These are phyloP conservation scores for Pocillopora meandrina DNA, from an alignment of 92 coral and sea anemone genomes.

Conservation along the genomic window DNA sequence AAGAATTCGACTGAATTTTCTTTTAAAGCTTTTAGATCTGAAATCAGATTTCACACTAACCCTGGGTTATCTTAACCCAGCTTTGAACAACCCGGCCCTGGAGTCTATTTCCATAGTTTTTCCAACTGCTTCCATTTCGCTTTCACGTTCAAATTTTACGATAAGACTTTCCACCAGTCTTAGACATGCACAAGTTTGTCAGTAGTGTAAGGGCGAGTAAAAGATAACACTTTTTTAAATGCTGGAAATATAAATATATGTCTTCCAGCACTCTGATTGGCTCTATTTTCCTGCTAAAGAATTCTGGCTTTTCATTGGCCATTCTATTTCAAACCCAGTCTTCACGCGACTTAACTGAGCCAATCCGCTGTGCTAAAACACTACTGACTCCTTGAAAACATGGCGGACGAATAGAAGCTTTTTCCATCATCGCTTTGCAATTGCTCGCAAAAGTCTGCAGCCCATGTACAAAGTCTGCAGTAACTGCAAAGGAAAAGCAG, in stretches of 20 bases:
- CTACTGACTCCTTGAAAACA: not conserved
- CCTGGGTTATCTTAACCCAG: no score
- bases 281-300: conserved; percentile 30
- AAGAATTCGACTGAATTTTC: no score
- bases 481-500: conserved; percentile 30
- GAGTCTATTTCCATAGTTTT: conserved; percentile 3
- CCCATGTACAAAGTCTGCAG: conserved; percentile 26
- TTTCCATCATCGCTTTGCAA: conserved; percentile 18
- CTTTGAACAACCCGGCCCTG: no score
- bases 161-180: not conserved
- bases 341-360: conserved; percentile 7
- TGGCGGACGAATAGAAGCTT: conserved; percentile 2
- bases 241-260: conserved; percentile 1
- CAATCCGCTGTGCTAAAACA: conserved; percentile 7
- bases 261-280: conserved; percentile 36
- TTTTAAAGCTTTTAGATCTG: no score
- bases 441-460: conserved; percentile 28
- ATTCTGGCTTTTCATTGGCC: conserved; percentile 48
- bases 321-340: conserved; percentile 27
- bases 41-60: no score
- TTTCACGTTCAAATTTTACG: not conserved
- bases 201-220: not conserved
- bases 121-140: not conserved
- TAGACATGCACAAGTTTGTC: not conserved
- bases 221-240: not conserved